Conservation (phyloP, 2,797 vertebrate genomes). For the Scarus forsteni region DNA sequence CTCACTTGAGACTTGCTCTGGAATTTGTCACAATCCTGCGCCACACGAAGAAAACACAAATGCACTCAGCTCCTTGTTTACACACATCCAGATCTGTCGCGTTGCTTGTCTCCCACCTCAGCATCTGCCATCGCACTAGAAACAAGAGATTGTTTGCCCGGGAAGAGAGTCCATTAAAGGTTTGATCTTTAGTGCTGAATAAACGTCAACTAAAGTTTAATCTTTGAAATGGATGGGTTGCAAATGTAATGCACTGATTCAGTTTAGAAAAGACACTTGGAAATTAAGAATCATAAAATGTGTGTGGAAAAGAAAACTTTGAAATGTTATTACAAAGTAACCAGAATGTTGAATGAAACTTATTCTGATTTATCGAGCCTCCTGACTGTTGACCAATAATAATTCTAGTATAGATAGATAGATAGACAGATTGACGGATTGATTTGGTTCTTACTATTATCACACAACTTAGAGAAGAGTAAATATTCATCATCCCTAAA, state of each 20-base stretch:
- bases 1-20: constrained; percentile 83
- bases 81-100: constrained; percentile 84
- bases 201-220: constrained; percentile 72
- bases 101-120: constrained; percentile 76
- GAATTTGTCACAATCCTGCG: constrained; percentile 86
- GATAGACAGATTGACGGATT: no score
- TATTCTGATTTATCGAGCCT: constrained; percentile 38
- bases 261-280: constrained; percentile 37
- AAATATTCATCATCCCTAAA: no score
- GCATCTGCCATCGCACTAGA: constrained; percentile 64
- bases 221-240: constrained; percentile 43
- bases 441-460: no score
- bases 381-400: constrained; percentile 29
- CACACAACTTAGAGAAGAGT: no score
- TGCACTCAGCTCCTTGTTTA: constrained; percentile 83
- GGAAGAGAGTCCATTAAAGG: constrained; percentile 55
- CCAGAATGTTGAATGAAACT: constrained; percentile 20
- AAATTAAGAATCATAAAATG: constrained; percentile 38
- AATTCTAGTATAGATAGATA: constrained; percentile 7
- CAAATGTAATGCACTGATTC: constrained; percentile 51
- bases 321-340: constrained; percentile 38
- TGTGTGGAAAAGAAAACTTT: constrained; percentile 37
- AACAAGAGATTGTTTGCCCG: constrained; percentile 65
- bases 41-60: constrained; percentile 76
- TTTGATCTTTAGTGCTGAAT: constrained; percentile 50